Base-by-base conservation (phyloP, 2,888 invertebrate species). In the Parapristionchus giblindavisi region DNA sequence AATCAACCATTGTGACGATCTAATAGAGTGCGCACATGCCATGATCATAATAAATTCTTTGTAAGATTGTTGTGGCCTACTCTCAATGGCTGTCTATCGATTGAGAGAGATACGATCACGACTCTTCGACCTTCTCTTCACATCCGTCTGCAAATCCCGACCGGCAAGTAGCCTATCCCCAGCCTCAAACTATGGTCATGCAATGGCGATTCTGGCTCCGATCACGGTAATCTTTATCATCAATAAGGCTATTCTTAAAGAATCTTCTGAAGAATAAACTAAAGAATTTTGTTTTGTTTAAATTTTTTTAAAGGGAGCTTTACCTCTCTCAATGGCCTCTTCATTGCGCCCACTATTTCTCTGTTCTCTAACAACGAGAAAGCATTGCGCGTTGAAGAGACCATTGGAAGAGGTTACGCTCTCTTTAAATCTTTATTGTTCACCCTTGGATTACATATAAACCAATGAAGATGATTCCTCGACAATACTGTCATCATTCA, bases 41-140 rank as follows among this genome's bases (percentile, higher is more conserved):
- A 11, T 17, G 11, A 8, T 14, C 43, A 43, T 17, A 43, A 8
- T 14, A 6, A n/a, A 54, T 54, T 17, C 6, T 27, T 24, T 63
- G 14, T 63, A 27, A 63, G 63, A 63, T 40, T 63, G 63, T 27
- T 40, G 40, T 38, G 63, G 63, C 27, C 63, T 63, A 24, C 43
- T 63, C 63, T 63, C 63, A 27, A 63, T 63, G 63, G 63, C 63
- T 1, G 43, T 40, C 0, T 63, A 27, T n/a, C 63, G 63, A 21
- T 40, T 63, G 38, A 38, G 63, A 34, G 63, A 63, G 63, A 63
- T 63, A 40, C 63, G 63, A 40, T 63, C 63, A 27, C 63, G 63
- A 40, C 63, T 63, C 63, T 63, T 63, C 24, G 63, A 63, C 29
- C 63, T 63, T 24, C 63, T 63, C 40, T 63, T 63, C 27, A 38